Base-by-base conservation (phyloP, 2,797 vertebrate species). In the Cryptoblepharus egeriae region DNA sequence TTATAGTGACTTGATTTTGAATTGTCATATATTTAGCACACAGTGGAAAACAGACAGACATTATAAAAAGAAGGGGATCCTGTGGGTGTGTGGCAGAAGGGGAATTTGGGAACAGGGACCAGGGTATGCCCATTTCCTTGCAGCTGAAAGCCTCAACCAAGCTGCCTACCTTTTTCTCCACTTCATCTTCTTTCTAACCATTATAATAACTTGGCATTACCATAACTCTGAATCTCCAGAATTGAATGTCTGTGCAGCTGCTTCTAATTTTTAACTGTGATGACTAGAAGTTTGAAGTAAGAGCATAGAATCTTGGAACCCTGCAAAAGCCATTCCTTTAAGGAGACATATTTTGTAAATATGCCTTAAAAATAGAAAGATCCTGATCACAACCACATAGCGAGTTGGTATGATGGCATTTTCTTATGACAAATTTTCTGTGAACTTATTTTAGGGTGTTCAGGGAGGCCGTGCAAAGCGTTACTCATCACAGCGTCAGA, bases 401-500 rank as follows among this genome's bases (percentile, higher is more conserved):
- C 12, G 30, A 64, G 32, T 13, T 77, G 18, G 63, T 4, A 12
- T 16, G 10, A 42, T 0, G 30, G 20, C 3, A 0, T 69, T 28
- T 57, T 18, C 2, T 12, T 74, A 18, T 22, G 9, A 12, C n/a
- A 24, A 12, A 1, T 7, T 0, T 1, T 0, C 35, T 32, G 24
- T 26, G 30, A 32, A 35, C 10, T 70, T 91, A 42, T 90, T 32
- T 1, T 90, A 97, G 97, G 95, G 95, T 0, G 96, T 97, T 75
- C 95, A 96, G 6, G 96, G 96, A 74, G 97, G 96, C n/a, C 96
- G 98, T 1, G 98, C 97, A 74, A 99, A 99, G 28, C 97, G 98
- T 42, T 99, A 99, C 93, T 99, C 98, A 0, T 98, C 98, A 0
- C 98, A 99, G 87, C 94, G 98, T 2, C 98, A 99, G 93, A 96